These are phyloP conservation scores for Brachionus rubens DNA, from an alignment of 1,140 invertebrate genomes.

Conservation along the genomic window DNA sequence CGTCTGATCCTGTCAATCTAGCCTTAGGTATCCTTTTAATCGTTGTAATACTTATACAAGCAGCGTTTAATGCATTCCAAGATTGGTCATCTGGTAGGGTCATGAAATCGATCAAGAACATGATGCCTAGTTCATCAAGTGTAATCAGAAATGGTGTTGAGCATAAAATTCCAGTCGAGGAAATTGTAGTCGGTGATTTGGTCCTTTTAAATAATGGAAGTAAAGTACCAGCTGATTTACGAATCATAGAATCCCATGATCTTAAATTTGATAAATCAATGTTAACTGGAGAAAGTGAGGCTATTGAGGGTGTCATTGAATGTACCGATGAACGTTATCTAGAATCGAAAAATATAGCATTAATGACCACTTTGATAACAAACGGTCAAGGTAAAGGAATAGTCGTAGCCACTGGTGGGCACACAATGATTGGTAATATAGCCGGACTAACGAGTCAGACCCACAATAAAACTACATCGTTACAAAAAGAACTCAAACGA, in stretches of 20 bases:
- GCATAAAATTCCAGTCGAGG: slow-evolving; percentile 72
- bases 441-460: not conserved
- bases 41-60: slow-evolving; percentile 15
- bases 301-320: slow-evolving; percentile 3
- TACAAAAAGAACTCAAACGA: slow-evolving; percentile 16
- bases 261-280: slow-evolving; percentile 46
- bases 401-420: slow-evolving; percentile 43
- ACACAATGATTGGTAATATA: slow-evolving; percentile 28
- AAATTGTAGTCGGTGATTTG: slow-evolving; percentile 93
- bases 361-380: slow-evolving; percentile 12
- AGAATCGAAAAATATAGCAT: slow-evolving; percentile 20
- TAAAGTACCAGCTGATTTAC: slow-evolving; percentile 87
- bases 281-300: slow-evolving; percentile 39
- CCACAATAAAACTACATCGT: not conserved
- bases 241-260: slow-evolving; percentile 74
- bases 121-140: slow-evolving; percentile 69
- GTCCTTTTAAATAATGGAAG: slow-evolving; percentile 88
- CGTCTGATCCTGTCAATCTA: slow-evolving; percentile 16
- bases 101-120: slow-evolving; percentile 35
- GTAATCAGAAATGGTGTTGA: slow-evolving; percentile 61
- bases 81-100: slow-evolving; percentile 31
- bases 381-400: slow-evolving; percentile 19
- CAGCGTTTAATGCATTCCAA: slow-evolving; percentile 23
- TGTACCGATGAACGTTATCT: slow-evolving; percentile 12
- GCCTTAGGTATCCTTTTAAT: slow-evolving; percentile 1